Evolutionary conservation across 2,888 invertebrate species (phyloP), one percentile per base, ranked within the genome.

Genomic region (Agrilus cyanescens): DNA sequence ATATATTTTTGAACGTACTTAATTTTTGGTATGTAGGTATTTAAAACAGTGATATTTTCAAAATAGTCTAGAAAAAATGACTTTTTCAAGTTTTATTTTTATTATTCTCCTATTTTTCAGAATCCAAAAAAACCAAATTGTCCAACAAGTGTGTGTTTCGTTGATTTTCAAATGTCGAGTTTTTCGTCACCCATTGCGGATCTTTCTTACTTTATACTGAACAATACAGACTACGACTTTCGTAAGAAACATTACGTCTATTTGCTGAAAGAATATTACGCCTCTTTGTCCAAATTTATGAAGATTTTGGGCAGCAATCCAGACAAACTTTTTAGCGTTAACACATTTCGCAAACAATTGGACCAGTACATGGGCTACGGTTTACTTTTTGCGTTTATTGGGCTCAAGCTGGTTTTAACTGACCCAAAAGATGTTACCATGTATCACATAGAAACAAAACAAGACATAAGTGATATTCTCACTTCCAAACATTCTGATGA

Each of bases 251-350:
- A 55, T 30, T 58, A 40, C 18, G 49, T 56, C n/a, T 38, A 47
- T 8, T 30, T 58, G 4, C 20, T 60, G 5, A 43, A 49, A 16
- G 41, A 46, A 25, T 60, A 60, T 45, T 44, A 59, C 43, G 37
- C 51, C 31, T 49, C 54, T 1, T 38, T 59, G 12, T 47, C 46
- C 6, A 44, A 45, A 5, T 43, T 33, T 41, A 44, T 57, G 3
- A 20, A 25, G 32, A 44, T 46, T 41, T 48, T 51, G 10, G 53
- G 51, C 13, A 50, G 52, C 12, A 50, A 57, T 45, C 41, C 53
- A 4, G 39, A 49, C 2, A 41, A 43, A n/a, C 36, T 55, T 10
- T 58, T 57, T 42, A 53, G 59, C 0, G 53, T 46, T 16, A 49
- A 53, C 14, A 43, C 33, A 14, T 38, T 59, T 7, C 6, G 40